Percentiles rank a stretch among this genome's conserved stretches.
These are phyloP conservation scores for Bambusicola thoracicus DNA, from an alignment of 2,113 vertebrate species.

Conservation along the genomic window DNA sequence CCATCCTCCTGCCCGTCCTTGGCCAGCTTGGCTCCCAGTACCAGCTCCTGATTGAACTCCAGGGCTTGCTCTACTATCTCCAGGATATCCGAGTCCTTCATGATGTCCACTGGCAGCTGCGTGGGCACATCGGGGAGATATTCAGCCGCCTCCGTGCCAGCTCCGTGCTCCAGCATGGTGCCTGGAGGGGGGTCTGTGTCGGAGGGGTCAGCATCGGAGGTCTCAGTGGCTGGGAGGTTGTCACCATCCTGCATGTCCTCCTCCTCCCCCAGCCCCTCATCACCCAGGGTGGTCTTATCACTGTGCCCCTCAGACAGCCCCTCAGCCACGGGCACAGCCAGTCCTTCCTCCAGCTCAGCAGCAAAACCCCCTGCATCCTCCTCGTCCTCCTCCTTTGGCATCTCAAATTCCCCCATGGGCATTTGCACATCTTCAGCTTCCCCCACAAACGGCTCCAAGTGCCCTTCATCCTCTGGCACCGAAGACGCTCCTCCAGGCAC, in stretches of 20 bases:
- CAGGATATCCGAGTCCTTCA: slow-evolving; percentile 33
- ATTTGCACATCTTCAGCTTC: not conserved
- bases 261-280: not conserved
- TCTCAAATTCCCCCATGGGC: not conserved
- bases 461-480: fast-evolving
- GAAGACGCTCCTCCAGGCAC: not conserved
- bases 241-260: fast-evolving
- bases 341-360: not conserved
- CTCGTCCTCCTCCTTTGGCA: not conserved
- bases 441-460: fast-evolving
- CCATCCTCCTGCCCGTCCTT: not conserved
- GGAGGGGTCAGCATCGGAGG: fast-evolving
- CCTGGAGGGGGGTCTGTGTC: fast-evolving
- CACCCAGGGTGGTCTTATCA: not conserved
- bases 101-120: fast-evolving
- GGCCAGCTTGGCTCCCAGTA: not conserved
- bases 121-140: not conserved
- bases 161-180: not conserved
- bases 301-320: fast-evolving
- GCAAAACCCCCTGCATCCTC: not conserved
- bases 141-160: fast-evolving
- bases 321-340: fast-evolving
- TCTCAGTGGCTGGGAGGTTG: fast-evolving
- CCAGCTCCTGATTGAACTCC: slow-evolving; percentile 67
- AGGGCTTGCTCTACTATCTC: slow-evolving; percentile 64